Evolutionary conservation across 1,140 invertebrate species (phyloP).

Genomic region (Archivesica marissinica): DNA sequence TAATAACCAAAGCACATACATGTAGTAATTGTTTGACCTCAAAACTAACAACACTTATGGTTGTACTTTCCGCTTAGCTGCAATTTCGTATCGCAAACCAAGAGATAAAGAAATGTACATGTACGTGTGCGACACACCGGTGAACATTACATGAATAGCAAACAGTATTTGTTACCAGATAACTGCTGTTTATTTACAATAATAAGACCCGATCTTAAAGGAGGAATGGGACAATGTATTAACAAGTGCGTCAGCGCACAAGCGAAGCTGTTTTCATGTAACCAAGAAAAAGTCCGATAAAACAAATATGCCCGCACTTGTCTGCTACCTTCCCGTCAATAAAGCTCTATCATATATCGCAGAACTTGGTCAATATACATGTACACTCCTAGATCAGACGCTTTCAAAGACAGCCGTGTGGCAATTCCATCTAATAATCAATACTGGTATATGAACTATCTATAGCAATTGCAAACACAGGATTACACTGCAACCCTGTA

Average conservation of each 20-base stretch:
- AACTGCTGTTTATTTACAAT: slow-evolving; percentile 18
- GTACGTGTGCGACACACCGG: not conserved
- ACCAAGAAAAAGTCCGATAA: not conserved
- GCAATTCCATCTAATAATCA: not conserved
- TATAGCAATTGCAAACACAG: too few relatives aligned
- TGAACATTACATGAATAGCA: not conserved
- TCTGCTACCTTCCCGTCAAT: not conserved
- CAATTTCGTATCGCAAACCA: slow-evolving; percentile 13
- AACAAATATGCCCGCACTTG: too few relatives aligned
- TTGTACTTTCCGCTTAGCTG: slow-evolving; percentile 18
- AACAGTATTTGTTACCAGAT: not conserved
- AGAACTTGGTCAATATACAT: slow-evolving; percentile 34
- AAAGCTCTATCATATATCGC: not conserved
- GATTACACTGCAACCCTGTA: too few relatives aligned
- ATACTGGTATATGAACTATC: too few relatives aligned
- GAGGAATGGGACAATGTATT: too few relatives aligned
- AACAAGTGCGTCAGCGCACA: not conserved
- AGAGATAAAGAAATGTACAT: slow-evolving; percentile 18
- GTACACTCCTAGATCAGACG: not conserved
- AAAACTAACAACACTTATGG: slow-evolving; percentile 14
- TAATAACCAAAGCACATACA: too few relatives aligned
- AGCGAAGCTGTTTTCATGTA: too few relatives aligned
- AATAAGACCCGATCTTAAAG: too few relatives aligned
- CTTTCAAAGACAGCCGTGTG: not conserved
- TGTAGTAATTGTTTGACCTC: not conserved